Conservation (phyloP, 2,797 vertebrate species). For the Rhinophrynus dorsalis region DNA sequence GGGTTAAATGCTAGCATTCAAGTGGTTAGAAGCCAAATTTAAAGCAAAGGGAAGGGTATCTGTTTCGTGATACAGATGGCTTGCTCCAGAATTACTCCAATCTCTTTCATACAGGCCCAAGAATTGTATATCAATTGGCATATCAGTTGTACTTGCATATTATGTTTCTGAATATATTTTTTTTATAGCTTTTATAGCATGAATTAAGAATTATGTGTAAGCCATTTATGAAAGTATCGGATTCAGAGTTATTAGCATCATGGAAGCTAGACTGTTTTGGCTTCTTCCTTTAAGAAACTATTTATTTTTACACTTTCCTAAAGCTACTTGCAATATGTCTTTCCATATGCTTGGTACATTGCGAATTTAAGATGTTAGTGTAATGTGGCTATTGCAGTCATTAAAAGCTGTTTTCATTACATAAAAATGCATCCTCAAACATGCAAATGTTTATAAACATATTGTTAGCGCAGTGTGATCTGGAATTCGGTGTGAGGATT, state of each 20-base stretch:
- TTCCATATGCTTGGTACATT: constrained; percentile 40
- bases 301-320: constrained; percentile 29
- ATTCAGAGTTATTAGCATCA: constrained; percentile 5
- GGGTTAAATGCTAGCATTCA: too few relatives aligned
- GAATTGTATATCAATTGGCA: neutral
- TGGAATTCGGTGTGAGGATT: neutral
- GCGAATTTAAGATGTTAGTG: constrained; percentile 14
- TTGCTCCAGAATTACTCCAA: too few relatives aligned
- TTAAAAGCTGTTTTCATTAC: constrained; percentile 39
- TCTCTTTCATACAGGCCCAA: too few relatives aligned
- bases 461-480: constrained; percentile 17
- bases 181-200: neutral
- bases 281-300: constrained; percentile 23
- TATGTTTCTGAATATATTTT: neutral
- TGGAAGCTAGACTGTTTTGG: constrained; percentile 9
- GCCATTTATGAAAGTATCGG: neutral
- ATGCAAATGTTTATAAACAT: constrained; percentile 34
- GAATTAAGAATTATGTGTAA: neutral
- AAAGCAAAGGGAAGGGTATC: too few relatives aligned
- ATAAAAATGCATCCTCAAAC: constrained; percentile 19
- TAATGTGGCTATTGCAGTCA: constrained; percentile 16
- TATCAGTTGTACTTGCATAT: neutral
- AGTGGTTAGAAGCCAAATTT: too few relatives aligned
- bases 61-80: too few relatives aligned
- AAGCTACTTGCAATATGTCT: constrained; percentile 39